These are phyloP conservation scores for Dryococelus australis DNA, from an alignment of 2,888 invertebrate genomes.

Conservation along the genomic window DNA sequence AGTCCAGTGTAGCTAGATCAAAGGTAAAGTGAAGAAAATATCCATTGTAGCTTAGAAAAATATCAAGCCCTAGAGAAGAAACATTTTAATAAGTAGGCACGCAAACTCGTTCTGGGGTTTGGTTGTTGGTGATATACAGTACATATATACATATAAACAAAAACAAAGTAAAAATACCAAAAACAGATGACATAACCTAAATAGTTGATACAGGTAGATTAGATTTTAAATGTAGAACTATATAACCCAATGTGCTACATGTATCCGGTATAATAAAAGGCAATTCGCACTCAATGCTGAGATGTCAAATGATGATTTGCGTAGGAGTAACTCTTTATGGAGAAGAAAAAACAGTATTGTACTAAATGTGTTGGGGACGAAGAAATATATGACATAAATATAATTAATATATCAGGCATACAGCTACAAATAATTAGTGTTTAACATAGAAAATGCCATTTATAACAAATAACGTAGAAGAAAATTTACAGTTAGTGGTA, in stretches of 20 bases:
- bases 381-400: conserved; percentile 37
- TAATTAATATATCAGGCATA: conserved; percentile 40
- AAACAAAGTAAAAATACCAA: conserved; percentile 43
- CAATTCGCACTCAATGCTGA: conserved; percentile 31
- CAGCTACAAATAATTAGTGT: conserved; percentile 39
- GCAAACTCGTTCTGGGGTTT: conserved; percentile 35
- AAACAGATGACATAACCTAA: conserved; percentile 43
- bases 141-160: conserved; percentile 30
- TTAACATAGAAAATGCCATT: conserved; percentile 36
- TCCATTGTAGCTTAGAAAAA: conserved; percentile 41
- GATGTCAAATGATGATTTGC: conserved; percentile 36
- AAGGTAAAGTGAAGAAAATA: conserved; percentile 38
- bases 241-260: conserved; percentile 46
- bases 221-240: conserved; percentile 46
- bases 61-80: conserved; percentile 37
- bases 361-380: conserved; percentile 21
- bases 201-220: conserved; percentile 46
- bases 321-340: conserved; percentile 36
- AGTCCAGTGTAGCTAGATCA: conserved; percentile 43
- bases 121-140: conserved; percentile 43
- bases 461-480: conserved; percentile 30
- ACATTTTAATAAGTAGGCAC: conserved; percentile 28
- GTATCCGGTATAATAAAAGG: conserved; percentile 41
- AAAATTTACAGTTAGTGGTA: conserved; percentile 27
- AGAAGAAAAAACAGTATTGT: conserved; percentile 25